Base-by-base conservation (phyloP, 1,140 invertebrate genomes). In the Dendroctonus ponderosae region DNA sequence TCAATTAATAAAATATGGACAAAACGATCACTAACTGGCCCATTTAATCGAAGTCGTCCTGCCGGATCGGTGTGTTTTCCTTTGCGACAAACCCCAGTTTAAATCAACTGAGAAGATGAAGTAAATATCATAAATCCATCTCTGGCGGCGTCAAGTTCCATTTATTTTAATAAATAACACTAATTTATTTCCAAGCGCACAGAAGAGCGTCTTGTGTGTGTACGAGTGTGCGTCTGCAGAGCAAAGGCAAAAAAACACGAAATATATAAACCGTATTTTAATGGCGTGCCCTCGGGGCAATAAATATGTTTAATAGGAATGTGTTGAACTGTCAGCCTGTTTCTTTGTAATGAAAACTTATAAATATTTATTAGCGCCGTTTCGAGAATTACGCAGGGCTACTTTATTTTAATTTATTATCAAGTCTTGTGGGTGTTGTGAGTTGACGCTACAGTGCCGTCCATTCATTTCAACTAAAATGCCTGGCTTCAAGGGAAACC, bases 301-400 rank as follows among this genome's bases (percentile, higher is more conserved):
- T 65, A 65, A 65, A 65, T 65, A 65, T 58, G 43, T 65, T 65
- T 65, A 65, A 65, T 65, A 65, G 54, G 63, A 65, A 65, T 65
- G 63, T 65, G 63, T 65, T 65, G 63, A 65, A 65, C 54, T 59
- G 63, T 65, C 63, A 65, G 63, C 49, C 63, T 43, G 41, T 65
- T 51, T 42, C 63, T 65, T 65, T 65, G 51, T 65, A 65, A 65
- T 65, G 56, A 65, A 58, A 65, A 65, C 53, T 65, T 65, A 65
- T 65, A 65, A 65, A 65, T 65, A 65, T 65, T 50, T 65, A 65
- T 65, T 59, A 65, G 52, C 3, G 42, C 15, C 62, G 50, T 50
- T 39, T 64, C 54, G 51, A 14, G 38, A 8, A 40, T 51, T 41
- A 48, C 44, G 53, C 43, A 50, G 44, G 40, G 63, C 63, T 65